Percentiles rank a stretch among this genome's conserved stretches.
Evolutionary conservation across 2,888 invertebrate species (phyloP).

Genomic region (Thumatha senex): DNA sequence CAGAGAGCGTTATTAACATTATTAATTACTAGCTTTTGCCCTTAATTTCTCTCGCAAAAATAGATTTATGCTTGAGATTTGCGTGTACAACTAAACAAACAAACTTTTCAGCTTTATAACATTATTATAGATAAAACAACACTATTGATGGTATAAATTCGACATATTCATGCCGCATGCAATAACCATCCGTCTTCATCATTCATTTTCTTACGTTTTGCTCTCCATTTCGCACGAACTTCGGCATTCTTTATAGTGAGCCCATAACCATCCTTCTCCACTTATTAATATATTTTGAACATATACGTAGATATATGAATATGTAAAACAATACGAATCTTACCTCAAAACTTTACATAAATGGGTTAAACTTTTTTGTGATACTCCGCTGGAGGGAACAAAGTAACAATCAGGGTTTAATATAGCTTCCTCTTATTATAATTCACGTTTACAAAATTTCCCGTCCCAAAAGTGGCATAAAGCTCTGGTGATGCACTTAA

Average conservation of each 20-base stretch:
- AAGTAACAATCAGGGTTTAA: conserved; percentile 34
- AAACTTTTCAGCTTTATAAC: too few relatives aligned
- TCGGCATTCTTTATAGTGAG: too few relatives aligned
- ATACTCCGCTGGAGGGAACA: conserved; percentile 19
- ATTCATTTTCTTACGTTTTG: too few relatives aligned
- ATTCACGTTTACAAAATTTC: conserved; percentile 33
- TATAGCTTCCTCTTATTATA: conserved; percentile 17
- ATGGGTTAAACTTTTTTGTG: conserved; percentile 29
- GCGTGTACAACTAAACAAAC: too few relatives aligned
- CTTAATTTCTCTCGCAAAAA: background rate
- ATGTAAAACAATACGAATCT: conserved; percentile 30
- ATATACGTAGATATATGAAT: background rate
- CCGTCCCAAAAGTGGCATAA: conserved; percentile 38
- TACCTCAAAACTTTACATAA: conserved; percentile 30
- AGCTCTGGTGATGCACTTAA: conserved; percentile 28
- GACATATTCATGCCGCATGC: too few relatives aligned
- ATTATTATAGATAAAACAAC: too few relatives aligned
- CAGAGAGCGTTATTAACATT: background rate
- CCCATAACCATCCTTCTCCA: too few relatives aligned
- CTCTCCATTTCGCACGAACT: too few relatives aligned
- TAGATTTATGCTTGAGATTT: too few relatives aligned
- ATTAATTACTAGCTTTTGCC: background rate
- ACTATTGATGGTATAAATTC: too few relatives aligned
- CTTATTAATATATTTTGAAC: too few relatives aligned
- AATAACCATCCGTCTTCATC: too few relatives aligned